Percentiles rank a stretch among this genome's conserved stretches.
Evolutionary conservation across 2,113 vertebrate genomes (phyloP).

Genomic region (Oreotrochilus melanogaster): DNA sequence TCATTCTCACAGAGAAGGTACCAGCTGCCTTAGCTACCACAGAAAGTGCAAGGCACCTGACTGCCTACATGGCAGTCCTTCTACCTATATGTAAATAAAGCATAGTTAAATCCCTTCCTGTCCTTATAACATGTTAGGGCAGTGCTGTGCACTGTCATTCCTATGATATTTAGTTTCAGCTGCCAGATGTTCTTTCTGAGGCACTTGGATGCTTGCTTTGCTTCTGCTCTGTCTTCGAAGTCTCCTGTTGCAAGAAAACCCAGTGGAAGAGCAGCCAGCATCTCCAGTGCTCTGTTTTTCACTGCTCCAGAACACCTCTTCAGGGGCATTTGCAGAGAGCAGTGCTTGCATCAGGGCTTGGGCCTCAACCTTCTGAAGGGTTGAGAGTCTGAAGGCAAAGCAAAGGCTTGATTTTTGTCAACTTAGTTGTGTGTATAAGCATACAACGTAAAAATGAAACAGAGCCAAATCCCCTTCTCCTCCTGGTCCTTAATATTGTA

Average conservation of each 20-base stretch:
- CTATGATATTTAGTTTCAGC: neutral
- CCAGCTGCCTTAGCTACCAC: fast-evolving
- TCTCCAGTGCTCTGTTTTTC: neutral
- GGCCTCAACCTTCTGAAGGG: neutral
- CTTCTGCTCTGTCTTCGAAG: neutral
- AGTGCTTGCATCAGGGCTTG: neutral
- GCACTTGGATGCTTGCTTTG: neutral
- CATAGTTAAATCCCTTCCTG: neutral
- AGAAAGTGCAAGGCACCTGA: neutral
- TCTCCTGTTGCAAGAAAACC: neutral
- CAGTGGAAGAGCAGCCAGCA: neutral
- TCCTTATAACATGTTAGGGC: neutral
- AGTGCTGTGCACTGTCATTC: neutral
- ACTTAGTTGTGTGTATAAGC: neutral
- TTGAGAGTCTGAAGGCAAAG: neutral
- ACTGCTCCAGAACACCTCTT: fast-evolving
- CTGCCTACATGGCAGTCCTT: neutral
- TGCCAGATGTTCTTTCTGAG: neutral
- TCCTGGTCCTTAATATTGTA: neutral
- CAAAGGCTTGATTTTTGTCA: neutral
- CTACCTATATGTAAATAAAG: neutral
- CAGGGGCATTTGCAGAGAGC: fast-evolving
- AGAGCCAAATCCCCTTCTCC: neutral
- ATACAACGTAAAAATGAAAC: neutral
- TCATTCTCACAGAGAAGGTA: neutral